Evolutionary conservation across 2,888 invertebrate genomes (phyloP), one percentile per base, ranked within the genome.

Genomic region (Ariolimax columbianus): DNA sequence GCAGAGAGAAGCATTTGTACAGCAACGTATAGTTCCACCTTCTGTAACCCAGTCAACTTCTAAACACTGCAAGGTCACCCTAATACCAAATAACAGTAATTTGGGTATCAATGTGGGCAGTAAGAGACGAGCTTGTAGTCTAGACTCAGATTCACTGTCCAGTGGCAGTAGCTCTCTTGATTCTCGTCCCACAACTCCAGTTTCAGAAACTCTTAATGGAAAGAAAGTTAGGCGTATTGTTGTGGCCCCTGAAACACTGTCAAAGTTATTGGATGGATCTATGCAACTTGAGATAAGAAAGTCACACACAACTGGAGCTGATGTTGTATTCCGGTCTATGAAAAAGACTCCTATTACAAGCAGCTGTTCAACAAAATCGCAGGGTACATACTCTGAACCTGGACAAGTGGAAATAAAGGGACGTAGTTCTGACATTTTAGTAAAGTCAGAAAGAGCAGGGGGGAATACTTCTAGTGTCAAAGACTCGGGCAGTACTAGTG

Each of bases 111-210:
- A 11, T 23, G 36, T 33, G 17, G 40, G 59, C 1, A 38, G n/a
- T 36, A 77, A 82, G 33, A 68, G 77, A 1, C 40, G 77, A 55
- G 59, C 66, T n/a, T 77, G 85, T 63, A 82, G 82, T 70, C 47
- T 77, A 26, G 85, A 82, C 40, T 85, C 82, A 40, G 81, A 77
- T 26, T 84, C 84, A 19, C 47, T 33, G n/a, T 85, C 82, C 30
- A 77, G 81, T 55, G 40, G 36, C 30, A 78, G 85, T 40, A 63
- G 78, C 30, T 77, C 75, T 47, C 43, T 68, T 14, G 75, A 81
- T 30, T 85, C 85, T n/a, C 73, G 66, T 9, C 68, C 81, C 4
- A 68, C 75, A 1, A 73, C 77, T 0, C 85, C 85, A 36, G 63
- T n/a, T 33, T 59, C 79, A n/a, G 75, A 43, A 11, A 23, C 33